Evolutionary conservation across 2,797 vertebrate species (phyloP), one percentile per base, ranked within the genome.

Genomic region (Cirrhinus mrigala): DNA sequence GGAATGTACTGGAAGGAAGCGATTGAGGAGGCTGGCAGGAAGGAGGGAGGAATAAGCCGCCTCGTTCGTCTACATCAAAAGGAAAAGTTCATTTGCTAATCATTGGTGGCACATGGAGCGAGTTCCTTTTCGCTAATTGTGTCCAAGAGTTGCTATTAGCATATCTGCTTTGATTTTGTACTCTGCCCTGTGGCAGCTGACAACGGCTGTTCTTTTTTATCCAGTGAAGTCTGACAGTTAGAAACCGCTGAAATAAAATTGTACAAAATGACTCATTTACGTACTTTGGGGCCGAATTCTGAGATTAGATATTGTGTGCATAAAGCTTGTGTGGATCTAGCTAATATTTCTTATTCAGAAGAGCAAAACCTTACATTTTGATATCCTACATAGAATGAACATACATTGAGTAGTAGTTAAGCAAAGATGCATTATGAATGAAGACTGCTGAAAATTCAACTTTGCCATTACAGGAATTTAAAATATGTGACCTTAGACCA

Each of bases 51-150:
- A 78, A 79, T 54, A 82, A 83, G 62, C 75, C 15, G 16, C 69
- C 70, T 62, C 66, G 37, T 83, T 88, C 70, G 22, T 82, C 87
- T 74, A 20, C 71, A 70, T 70, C 73, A 70, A 77, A 69, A 79
- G 86, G 81, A 89, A 87, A 91, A 91, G 91, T 92, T 90, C 12
- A 64, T 84, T 86, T 80, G 74, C 79, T 81, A 82, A 87, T 89
- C 71, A 68, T 76, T 83, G 29, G 27, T 89, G 86, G 78, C 86
- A 79, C 85, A 68, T 81, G 86, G 64, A 84, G 54, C 58, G 16
- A 84, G 85, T 82, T 87, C 81, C 75, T 77, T 70, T 74, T 83
- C 60, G 50, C 86, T 88, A 88, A 90, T 88, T 82, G 83, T 84
- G 88, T 83, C 87, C 87, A 79, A 62, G 80, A 73, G 83, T 70